Percentiles rank a stretch among this genome's conserved stretches.
phyloP scores from a whole-genome alignment of 2,888 invertebrate species.

The Nymphalis polychloros region DNA sequence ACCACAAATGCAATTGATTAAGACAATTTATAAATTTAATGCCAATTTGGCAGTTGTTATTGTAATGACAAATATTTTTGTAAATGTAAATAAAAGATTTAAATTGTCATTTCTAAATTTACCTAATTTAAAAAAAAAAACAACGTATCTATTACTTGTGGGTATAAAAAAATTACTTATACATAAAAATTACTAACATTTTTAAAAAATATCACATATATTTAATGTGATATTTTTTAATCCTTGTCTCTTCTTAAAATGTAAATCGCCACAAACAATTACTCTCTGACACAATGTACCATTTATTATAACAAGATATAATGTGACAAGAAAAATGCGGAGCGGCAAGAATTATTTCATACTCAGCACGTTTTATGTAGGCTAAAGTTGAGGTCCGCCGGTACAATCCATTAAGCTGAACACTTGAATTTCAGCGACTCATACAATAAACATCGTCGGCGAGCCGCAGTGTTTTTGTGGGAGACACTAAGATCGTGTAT shows the following conservation, averaged over 20 bases:
- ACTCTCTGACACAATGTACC: not conserved
- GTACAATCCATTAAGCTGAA: slow-evolving; percentile 75
- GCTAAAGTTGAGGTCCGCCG: slow-evolving; percentile 23
- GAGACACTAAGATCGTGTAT: slow-evolving; percentile 48
- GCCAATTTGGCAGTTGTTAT: too few relatives aligned
- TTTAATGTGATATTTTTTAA: not conserved
- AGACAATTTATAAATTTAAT: too few relatives aligned
- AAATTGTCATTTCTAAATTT: too few relatives aligned
- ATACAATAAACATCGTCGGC: slow-evolving; percentile 76
- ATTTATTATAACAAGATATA: slow-evolving; percentile 19
- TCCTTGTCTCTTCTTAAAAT: not conserved
- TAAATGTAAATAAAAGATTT: too few relatives aligned
- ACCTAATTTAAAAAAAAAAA: too few relatives aligned
- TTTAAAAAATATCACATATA: too few relatives aligned
- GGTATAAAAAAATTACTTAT: too few relatives aligned
- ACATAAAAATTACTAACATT: too few relatives aligned
- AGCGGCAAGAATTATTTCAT: slow-evolving; percentile 27
- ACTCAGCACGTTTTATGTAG: slow-evolving; percentile 22
- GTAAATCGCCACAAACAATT: not conserved
- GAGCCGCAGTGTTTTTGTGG: slow-evolving; percentile 58
- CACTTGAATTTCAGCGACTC: slow-evolving; percentile 77
- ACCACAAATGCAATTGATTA: too few relatives aligned
- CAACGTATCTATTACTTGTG: too few relatives aligned
- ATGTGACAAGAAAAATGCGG: slow-evolving; percentile 24
- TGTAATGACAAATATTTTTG: too few relatives aligned